Conservation (phyloP, 2,888 invertebrate species). For the Periphyllus acericola region DNA sequence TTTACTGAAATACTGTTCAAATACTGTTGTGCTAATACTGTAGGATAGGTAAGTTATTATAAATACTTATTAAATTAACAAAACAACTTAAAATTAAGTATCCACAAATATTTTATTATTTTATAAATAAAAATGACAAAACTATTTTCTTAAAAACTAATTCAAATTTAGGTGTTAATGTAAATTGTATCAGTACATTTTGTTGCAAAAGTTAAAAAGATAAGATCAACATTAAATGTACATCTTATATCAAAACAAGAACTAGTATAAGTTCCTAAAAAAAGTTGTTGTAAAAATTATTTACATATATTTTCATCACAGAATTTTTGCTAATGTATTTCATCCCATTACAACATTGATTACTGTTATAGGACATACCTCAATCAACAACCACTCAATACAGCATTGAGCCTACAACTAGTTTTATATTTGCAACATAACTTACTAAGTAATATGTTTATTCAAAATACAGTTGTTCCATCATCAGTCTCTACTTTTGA, state of each 20-base stretch:
- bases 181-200: background rate
- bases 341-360: background rate
- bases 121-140: slow-evolving; percentile 23
- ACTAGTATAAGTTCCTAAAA: background rate
- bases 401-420: slow-evolving; percentile 27
- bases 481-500: slow-evolving; percentile 71
- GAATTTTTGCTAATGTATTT: slow-evolving; percentile 26
- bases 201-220: background rate
- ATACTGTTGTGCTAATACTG: background rate
- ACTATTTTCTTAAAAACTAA: background rate
- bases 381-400: slow-evolving; percentile 27
- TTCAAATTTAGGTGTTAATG: slow-evolving; percentile 15
- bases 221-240: slow-evolving; percentile 10
- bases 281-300: slow-evolving; percentile 13
- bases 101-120: background rate
- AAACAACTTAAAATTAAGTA: background rate
- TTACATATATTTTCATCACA: slow-evolving; percentile 53
- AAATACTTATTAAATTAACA: background rate
- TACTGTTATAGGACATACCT: slow-evolving; percentile 20
- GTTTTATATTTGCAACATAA: slow-evolving; percentile 22
- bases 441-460: background rate
- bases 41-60: background rate
- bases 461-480: slow-evolving; percentile 46
- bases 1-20: background rate
- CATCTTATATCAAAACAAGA: slow-evolving; percentile 30